Base-by-base conservation (phyloP, 1,140 invertebrate genomes). In the Coenobita brevimanus region DNA sequence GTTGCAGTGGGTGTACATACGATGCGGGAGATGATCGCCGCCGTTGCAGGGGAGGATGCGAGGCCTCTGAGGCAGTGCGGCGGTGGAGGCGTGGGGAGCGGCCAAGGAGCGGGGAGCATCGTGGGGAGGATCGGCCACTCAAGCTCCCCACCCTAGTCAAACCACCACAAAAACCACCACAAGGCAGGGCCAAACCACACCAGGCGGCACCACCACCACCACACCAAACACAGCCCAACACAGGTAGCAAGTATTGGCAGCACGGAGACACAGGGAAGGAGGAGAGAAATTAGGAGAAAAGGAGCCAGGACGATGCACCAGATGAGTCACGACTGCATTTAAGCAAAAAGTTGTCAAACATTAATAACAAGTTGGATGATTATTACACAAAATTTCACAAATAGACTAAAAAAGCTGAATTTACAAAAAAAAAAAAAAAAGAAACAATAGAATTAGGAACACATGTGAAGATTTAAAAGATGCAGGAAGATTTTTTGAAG, bases 1-100 rank as follows among this genome's bases (percentile, higher is more conserved):
- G n/a, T n/a, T n/a, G n/a, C n/a, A n/a, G 85, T 87, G 62, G 79
- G 85, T 81, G 76, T 87, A 89, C 89, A 38, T 87, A 89, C 89
- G 84, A 57, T 36, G 84, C 64, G 64, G 89, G 89, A 62, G 89
- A 89, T 38, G 83, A 76, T 36, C 89, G 89, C 21, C 89, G 83
- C 54, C 82, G 84, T 43, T 87, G 83, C 75, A 81, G 41, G 27
- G 80, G 85, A 33, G 69, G 60, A 38, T 82, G 67, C 38, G 89
- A 86, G 64, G 80, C 89, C 62, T 87, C 71, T 38, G 89, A 89
- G 82, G 89, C 85, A 64, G 83, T 86, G 78, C 84, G 83, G 33
- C 79, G 84, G 71, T 87, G 84, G 64, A 86, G 78, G 54, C 89
- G 78, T 69, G 89, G 89, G 36, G 89, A 89, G 69, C 89, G 83